phyloP scores from a whole-genome alignment of 2,888 invertebrate genomes.

The Apantesis nais region DNA sequence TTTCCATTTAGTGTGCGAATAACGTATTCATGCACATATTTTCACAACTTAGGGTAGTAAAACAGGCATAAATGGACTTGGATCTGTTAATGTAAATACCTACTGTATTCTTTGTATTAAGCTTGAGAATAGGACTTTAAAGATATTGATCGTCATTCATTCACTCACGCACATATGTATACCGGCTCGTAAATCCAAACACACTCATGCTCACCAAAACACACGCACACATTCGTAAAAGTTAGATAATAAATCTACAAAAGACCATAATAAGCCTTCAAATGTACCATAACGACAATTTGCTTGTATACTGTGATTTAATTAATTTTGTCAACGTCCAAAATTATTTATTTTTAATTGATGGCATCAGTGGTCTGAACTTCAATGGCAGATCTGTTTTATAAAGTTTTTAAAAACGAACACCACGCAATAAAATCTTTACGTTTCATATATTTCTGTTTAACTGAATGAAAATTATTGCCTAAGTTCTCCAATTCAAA shows the following conservation, averaged over 20 bases:
- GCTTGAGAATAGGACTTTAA: neutral
- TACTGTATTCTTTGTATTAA: neutral
- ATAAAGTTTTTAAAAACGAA: neutral
- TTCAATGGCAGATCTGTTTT: neutral
- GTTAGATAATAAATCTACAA: neutral
- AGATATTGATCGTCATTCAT: neutral
- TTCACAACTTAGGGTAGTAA: neutral
- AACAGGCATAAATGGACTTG: neutral
- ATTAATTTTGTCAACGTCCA: neutral
- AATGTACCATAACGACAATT: neutral
- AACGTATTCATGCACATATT: neutral
- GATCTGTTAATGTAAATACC: neutral
- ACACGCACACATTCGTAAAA: neutral
- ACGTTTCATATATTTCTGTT: neutral
- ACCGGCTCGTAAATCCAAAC: neutral
- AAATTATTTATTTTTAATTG: neutral
- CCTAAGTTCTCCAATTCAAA: conserved; percentile 10
- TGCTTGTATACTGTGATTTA: neutral
- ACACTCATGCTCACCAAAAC: neutral
- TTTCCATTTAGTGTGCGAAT: neutral
- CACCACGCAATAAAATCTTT: neutral
- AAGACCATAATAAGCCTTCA: neutral
- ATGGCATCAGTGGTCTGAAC: neutral
- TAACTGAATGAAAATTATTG: conserved; percentile 5
- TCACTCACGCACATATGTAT: neutral